Base-by-base conservation (phyloP, 2,888 invertebrate genomes). In the Dasypolia templi region DNA sequence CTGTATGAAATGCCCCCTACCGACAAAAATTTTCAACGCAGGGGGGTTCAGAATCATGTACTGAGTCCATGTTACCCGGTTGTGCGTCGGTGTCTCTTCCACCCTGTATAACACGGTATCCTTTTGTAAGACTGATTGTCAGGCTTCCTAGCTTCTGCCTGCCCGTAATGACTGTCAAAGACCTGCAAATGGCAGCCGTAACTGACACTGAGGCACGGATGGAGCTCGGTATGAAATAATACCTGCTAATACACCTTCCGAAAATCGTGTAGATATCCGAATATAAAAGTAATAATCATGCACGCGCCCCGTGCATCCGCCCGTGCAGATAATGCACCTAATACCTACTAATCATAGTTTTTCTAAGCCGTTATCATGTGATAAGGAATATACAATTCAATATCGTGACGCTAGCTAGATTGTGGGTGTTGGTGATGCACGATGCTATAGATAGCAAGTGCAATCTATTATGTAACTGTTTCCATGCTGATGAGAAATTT, bases 261-360 rank as follows among this genome's bases (percentile, higher is more conserved):
- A 26, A 26, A 69, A 53, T 22, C 51, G 53, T 66, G 35, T 51
- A 69, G 5, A 51, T 64, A 55, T 44, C 53, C 44, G 59, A 72
- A 76, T 53, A 69, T 7, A 59, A 12, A 0, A 9, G 51, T 75
- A 81, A 84, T 84, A 76, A 58, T n/a, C 75, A 86, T 86, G 82
- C 82, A 82, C 75, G 73, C 35, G 49, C 51, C 61, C 63, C 82
- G 86, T 82, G 85, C 85, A 85, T 44, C 9, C 72, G 75, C 72
- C 78, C 84, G 69, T 77, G 69, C 35, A 71, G 85, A 85, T 85
- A 86, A 79, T 85, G 85, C 85, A 85, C 70, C 82, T 85, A 85
- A 85, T 77, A 75, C 84, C 74, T 49, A 70, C 72, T 86, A 85
- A 85, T 85, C 80, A 85, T 85, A 85, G 85, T 85, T 85, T 84